Percentiles rank a stretch among this genome's conserved stretches.
phyloP scores from a whole-genome alignment of 2,113 vertebrate genomes.

The Plotosus lineatus region DNA sequence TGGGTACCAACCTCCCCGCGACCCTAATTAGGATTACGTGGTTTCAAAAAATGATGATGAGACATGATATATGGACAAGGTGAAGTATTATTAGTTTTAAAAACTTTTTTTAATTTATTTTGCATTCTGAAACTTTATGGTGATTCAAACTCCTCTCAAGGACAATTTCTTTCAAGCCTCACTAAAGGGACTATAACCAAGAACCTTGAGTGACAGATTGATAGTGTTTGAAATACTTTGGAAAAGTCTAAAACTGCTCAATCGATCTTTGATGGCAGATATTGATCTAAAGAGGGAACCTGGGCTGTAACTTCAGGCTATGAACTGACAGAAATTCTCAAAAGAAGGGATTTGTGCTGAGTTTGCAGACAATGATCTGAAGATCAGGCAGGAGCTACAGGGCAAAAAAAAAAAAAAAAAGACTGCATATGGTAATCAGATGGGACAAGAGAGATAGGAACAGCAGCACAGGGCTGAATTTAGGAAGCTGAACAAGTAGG shows the following conservation, averaged over 20 bases:
- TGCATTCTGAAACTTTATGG: neutral
- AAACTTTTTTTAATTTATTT: neutral
- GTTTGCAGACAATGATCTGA: neutral
- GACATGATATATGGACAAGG: neutral
- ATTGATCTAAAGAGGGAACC: neutral
- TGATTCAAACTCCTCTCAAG: neutral
- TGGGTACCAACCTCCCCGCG: too few relatives aligned
- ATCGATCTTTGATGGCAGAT: neutral
- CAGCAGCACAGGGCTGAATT: neutral
- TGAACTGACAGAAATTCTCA: neutral
- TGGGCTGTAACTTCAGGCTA: neutral
- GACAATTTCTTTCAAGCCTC: neutral
- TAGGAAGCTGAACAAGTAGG: neutral
- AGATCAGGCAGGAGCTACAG: neutral
- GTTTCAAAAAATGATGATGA: too few relatives aligned
- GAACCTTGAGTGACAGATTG: neutral
- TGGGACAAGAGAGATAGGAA: too few relatives aligned
- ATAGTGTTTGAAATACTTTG: conserved; percentile 1
- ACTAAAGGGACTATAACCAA: neutral
- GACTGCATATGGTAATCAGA: neutral
- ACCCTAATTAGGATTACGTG: too few relatives aligned
- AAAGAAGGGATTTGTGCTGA: neutral
- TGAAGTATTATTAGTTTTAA: neutral
- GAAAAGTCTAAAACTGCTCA: neutral
- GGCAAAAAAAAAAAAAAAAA: neutral